Percentiles rank a stretch among this genome's conserved stretches.
Conservation (phyloP, 2,113 vertebrate species). For the Periophthalmodon schlosseri region DNA sequence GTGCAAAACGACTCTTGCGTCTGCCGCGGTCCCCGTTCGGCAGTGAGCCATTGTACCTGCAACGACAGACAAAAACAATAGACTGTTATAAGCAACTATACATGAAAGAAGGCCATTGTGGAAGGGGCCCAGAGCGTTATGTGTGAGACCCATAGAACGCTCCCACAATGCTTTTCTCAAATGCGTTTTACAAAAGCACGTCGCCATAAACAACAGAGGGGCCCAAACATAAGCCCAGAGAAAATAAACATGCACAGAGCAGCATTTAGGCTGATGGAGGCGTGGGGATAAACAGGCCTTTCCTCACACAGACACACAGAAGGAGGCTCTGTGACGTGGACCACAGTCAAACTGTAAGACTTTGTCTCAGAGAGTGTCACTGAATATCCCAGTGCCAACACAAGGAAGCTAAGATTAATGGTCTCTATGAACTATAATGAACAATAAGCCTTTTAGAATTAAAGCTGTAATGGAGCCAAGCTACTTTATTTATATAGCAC, state of each 20-base stretch:
- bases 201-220: slow-evolving; percentile 50
- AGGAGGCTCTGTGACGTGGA: slow-evolving; percentile 52
- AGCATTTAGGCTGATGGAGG: slow-evolving; percentile 49
- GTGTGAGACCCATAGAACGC: slow-evolving; percentile 4
- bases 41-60: slow-evolving; percentile 98
- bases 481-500: too few species aligned
- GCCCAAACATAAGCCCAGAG: slow-evolving; percentile 52
- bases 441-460: too few species aligned
- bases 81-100: slow-evolving; percentile 43
- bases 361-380: slow-evolving; percentile 26
- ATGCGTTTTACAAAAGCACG: slow-evolving; percentile 38
- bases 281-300: slow-evolving; percentile 65
- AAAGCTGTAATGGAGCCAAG: too few species aligned
- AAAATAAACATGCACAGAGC: slow-evolving; percentile 59
- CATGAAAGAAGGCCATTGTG: slow-evolving; percentile 46
- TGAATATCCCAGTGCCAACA: slow-evolving; percentile 10
- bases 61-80: slow-evolving; percentile 14
- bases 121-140: slow-evolving; percentile 43
- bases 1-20: slow-evolving; percentile 96
- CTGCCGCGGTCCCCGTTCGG: slow-evolving; percentile 96
- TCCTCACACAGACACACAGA: slow-evolving; percentile 52
- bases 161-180: slow-evolving; percentile 34
- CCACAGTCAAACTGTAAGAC: slow-evolving; percentile 26
- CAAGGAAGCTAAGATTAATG: slow-evolving; percentile 28
- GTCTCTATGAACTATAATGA: background rate